Evolutionary conservation across 2,797 vertebrate genomes (phyloP).

Genomic region (Petrocephalus sullivani): DNA sequence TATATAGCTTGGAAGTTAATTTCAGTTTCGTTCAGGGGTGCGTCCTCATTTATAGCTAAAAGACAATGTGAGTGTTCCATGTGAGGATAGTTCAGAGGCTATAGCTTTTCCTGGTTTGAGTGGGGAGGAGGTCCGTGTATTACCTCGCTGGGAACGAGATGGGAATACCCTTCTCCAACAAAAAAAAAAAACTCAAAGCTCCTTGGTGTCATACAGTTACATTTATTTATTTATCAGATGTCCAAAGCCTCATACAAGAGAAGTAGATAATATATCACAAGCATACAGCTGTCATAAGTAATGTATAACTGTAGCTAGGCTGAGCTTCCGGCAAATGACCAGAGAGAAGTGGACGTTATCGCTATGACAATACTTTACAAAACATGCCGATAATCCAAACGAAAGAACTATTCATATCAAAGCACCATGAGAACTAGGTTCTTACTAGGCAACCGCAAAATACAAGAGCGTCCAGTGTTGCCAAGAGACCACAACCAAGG

Average conservation of each 20-base stretch:
- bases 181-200: not conserved
- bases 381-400: not conserved
- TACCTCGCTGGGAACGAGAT: not conserved
- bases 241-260: not conserved
- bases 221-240: not conserved
- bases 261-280: not conserved
- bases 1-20: not conserved
- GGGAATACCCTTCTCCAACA: not conserved
- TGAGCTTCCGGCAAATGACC: not conserved
- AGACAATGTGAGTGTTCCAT: not conserved
- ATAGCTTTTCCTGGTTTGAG: not conserved
- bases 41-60: not conserved
- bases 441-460: not conserved
- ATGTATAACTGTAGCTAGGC: not conserved
- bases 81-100: not conserved
- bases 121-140: not conserved
- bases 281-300: not conserved
- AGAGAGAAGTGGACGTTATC: not conserved
- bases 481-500: not conserved
- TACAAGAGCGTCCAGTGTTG: not conserved
- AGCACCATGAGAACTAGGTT: not conserved
- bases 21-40: not conserved
- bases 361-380: not conserved
- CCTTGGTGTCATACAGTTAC: not conserved
- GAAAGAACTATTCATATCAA: not conserved